Base-by-base conservation (phyloP, 2,797 vertebrate genomes). In the Delichon dasypus region DNA sequence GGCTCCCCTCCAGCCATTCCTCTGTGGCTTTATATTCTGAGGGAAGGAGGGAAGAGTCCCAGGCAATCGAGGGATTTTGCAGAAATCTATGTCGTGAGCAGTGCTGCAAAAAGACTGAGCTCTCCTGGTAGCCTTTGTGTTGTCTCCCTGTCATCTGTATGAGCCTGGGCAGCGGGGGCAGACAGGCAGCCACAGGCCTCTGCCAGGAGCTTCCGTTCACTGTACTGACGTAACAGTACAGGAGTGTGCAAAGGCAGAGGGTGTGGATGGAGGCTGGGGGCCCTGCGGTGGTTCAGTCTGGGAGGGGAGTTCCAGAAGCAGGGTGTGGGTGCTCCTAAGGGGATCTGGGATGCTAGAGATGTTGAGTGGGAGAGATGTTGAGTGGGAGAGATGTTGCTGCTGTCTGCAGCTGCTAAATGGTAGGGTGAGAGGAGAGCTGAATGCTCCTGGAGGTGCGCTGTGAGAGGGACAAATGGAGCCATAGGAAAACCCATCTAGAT, bases 171-270 rank as follows among this genome's bases (percentile, higher is more conserved):
- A 66, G 29, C 47, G 64, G 77, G 64, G 70, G 71, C 71, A 73
- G 64, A 27, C 32, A 32, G 44, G 53, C 48, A 20, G 47, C 62
- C 1, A 4, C 29, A 2, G 78, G 72, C 26, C n/a, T 68, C 54
- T 65, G 16, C n/a, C 11, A 23, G 53, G 23, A 81, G 44, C 40
- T 44, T 50, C 75, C 38, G 3, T 70, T 76, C 1, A 1, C 54
- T 53, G 26, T 66, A 3, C 20, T 25, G 54, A 38, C 15, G 5
- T 10, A 13, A 1, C 10, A 5, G 29, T 22, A 4, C 0, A 0
- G 4, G 25, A n/a, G 38, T 32, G 45, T 62, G 40, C 10, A 30
- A 48, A 61, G 58, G 65, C 16, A 4, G 17, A 16, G 42, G 21
- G 10, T 48, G 7, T 42, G 45, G 45, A 32, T 57, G 57, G 61